Conservation (phyloP, 2,113 vertebrate species). For the Bubo scandiacus region DNA sequence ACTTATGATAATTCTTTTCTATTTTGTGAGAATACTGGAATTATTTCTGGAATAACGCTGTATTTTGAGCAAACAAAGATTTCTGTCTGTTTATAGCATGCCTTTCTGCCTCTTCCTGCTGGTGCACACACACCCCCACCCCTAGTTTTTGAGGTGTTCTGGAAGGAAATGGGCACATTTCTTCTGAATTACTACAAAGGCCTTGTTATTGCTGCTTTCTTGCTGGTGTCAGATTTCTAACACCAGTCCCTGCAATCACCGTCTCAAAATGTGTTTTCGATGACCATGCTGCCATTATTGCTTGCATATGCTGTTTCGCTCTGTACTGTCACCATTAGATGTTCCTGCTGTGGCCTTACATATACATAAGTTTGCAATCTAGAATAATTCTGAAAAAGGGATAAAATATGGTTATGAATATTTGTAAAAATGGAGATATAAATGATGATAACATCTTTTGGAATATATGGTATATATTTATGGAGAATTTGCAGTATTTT, state of each 20-base stretch:
- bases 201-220: neutral
- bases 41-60: neutral
- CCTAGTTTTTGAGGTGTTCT: neutral
- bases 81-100: neutral
- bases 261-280: neutral
- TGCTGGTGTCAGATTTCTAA: neutral
- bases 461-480: neutral
- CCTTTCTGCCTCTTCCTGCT: neutral
- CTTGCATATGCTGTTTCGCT: neutral
- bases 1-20: neutral
- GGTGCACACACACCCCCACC: too few relatives aligned
- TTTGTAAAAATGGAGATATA: neutral
- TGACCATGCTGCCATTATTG: neutral
- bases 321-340: neutral
- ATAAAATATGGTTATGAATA: neutral
- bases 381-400: neutral
- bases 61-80: neutral
- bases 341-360: neutral
- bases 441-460: neutral
- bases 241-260: neutral
- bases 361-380: neutral
- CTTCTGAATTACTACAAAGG: neutral
- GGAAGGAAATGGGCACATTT: neutral
- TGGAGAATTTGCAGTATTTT: neutral
- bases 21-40: neutral